Evolutionary conservation across 2,797 vertebrate genomes (phyloP).

Genomic region (Chelon labrosus): DNA sequence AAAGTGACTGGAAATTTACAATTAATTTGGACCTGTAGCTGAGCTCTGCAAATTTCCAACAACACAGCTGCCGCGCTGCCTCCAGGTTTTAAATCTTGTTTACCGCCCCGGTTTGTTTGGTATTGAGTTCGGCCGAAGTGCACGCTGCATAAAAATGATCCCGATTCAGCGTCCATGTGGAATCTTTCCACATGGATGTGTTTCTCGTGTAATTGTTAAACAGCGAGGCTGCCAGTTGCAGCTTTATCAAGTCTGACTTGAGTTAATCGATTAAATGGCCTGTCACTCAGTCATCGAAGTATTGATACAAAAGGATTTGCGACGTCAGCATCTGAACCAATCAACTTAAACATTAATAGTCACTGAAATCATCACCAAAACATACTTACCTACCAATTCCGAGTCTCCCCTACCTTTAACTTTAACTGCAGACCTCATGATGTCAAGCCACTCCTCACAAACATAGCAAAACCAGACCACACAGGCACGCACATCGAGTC

Average conservation of each 20-base stretch:
- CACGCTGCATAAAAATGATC: constrained; percentile 24
- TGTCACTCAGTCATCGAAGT: constrained; percentile 12
- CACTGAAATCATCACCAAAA: constrained; percentile 5
- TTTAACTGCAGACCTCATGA: constrained; percentile 19
- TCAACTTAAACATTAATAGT: neutral
- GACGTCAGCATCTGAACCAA: neutral
- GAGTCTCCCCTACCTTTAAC: constrained; percentile 18
- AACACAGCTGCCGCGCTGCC: constrained; percentile 21
- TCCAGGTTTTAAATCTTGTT: constrained; percentile 46
- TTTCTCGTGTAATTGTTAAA: constrained; percentile 8
- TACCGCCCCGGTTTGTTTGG: constrained; percentile 42
- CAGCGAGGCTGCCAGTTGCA: neutral
- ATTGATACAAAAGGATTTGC: constrained; percentile 9
- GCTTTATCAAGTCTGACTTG: constrained; percentile 8
- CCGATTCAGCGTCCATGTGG: constrained; percentile 6
- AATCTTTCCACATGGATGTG: constrained; percentile 8
- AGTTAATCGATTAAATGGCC: constrained; percentile 12
- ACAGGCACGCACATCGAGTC: constrained; percentile 34
- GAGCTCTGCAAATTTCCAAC: constrained; percentile 37
- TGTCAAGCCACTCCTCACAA: constrained; percentile 38
- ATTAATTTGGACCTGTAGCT: constrained; percentile 44
- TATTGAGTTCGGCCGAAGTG: constrained; percentile 32
- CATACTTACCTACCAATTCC: constrained; percentile 23
- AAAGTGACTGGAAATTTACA: constrained; percentile 44
- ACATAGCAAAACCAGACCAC: constrained; percentile 46